Base-by-base conservation (phyloP, 2,797 vertebrate species). In the Todus mexicanus region DNA sequence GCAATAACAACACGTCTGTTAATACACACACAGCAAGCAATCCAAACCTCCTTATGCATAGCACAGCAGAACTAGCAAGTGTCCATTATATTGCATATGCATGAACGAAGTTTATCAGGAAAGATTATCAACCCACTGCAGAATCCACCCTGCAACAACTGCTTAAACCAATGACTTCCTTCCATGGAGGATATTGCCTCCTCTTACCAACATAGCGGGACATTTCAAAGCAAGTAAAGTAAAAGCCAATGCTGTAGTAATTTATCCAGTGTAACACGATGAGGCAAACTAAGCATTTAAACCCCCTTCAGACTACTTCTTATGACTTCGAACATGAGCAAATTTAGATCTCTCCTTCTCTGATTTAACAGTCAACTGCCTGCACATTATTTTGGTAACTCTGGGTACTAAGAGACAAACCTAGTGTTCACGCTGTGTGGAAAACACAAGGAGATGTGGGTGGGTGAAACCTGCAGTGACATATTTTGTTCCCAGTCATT, bases 1-100 rank as follows among this genome's bases (percentile, higher is more conserved):
- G 78, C 35, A 96, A 64, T 84, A 97, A 96, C 81, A 94, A 93
- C 1, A 0, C 1, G 4, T 69, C 53, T 56, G 74, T 81, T 77
- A 77, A 45, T 38, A 65, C 23, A 85, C 69, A 65, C 23, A 85
- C 69, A 93, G 65, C 65, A 93, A 96, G 69, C 64, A 92, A 87
- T 45, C 50, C 47, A 77, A 60, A n/a, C 51, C 61, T 64, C 50
- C 63, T 40, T 48, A 53, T 63, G 70, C 11, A 2, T 13, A 75
- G 72, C 38, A 43, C 47, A 63, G 50, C 33, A 51, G 48, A 47
- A 26, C 26, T 63, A 70, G 48, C 10, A 79, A 87, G 14, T 4
- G 12, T 7, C 18, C 10, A 16, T 54, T 63, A 71, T n/a, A 70
- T 33, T 4, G 6, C 33, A 11, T 3, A 4, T 8, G 25, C 45